Evolutionary conservation across 2,888 invertebrate species (phyloP).

Genomic region (Aspidiotus destructor): DNA sequence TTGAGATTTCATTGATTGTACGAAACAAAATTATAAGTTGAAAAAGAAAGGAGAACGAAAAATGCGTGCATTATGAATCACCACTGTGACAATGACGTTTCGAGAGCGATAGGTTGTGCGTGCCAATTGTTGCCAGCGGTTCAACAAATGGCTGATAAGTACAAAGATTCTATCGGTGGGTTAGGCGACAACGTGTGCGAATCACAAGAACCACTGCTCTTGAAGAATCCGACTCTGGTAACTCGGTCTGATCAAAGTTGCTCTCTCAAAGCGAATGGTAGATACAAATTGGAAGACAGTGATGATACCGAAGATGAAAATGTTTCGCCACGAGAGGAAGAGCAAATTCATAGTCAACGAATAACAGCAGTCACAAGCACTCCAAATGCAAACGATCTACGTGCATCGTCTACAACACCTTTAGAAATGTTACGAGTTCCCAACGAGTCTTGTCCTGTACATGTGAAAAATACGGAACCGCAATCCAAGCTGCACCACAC

Average conservation of each 20-base stretch:
- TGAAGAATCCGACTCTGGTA: neutral
- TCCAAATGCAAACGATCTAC: neutral
- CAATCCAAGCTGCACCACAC: too few species aligned
- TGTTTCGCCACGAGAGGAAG: neutral
- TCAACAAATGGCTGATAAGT: neutral
- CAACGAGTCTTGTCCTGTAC: constrained; percentile 4
- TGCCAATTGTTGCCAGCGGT: neutral
- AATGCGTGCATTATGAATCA: neutral
- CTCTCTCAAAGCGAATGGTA: neutral
- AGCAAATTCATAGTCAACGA: neutral
- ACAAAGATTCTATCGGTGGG: neutral
- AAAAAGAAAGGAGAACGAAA: too few species aligned
- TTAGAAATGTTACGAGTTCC: neutral
- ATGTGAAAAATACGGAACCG: neutral
- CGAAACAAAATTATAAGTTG: neutral
- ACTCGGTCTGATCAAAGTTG: too few species aligned
- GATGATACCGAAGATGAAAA: neutral
- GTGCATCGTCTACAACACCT: neutral
- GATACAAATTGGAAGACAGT: neutral
- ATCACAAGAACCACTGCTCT: neutral
- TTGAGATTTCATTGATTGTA: neutral
- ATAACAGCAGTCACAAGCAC: neutral
- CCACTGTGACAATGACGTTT: neutral
- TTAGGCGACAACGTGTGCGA: neutral
- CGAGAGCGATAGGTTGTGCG: neutral